A percentile compares a stretch with the other conserved stretches of the same genome.
Conservation (phyloP, 2,113 vertebrate genomes). For the Bos javanicus region DNA sequence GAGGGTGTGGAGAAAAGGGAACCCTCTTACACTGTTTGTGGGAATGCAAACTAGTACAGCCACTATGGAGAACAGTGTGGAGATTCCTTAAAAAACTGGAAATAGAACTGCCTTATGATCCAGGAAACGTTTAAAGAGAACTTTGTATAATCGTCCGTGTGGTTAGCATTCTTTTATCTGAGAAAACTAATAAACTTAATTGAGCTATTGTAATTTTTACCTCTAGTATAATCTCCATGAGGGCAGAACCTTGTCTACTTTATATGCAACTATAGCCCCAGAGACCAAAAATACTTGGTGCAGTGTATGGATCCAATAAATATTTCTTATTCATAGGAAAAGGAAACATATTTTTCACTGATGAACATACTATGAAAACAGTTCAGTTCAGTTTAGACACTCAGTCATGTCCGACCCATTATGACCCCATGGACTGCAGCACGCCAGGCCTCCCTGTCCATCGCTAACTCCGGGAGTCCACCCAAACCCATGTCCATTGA, state of each 20-base stretch:
- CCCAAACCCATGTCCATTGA: background rate
- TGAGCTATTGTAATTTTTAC: background rate
- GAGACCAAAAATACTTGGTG: background rate
- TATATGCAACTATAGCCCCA: background rate
- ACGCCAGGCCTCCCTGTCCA: background rate
- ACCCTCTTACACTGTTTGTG: no score
- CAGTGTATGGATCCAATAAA: background rate
- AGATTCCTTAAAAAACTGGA: no score
- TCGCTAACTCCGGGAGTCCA: background rate
- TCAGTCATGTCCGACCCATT: accelerated
- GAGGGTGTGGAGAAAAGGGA: no score
- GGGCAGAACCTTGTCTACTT: background rate
- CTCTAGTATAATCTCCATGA: background rate
- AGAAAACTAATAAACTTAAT: background rate
- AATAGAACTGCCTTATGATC: background rate
- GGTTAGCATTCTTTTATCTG: background rate
- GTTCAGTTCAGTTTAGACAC: background rate
- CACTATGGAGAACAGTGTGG: no score
- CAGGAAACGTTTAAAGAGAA: background rate
- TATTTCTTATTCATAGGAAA: background rate
- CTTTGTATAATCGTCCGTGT: background rate
- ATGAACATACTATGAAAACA: background rate
- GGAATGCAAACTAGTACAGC: no score
- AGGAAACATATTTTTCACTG: background rate
- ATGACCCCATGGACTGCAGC: accelerated